Percentiles rank a stretch among this genome's conserved stretches.
These are phyloP conservation scores for Cyprinella venusta DNA, from an alignment of 2,797 vertebrate species.

Conservation along the genomic window DNA sequence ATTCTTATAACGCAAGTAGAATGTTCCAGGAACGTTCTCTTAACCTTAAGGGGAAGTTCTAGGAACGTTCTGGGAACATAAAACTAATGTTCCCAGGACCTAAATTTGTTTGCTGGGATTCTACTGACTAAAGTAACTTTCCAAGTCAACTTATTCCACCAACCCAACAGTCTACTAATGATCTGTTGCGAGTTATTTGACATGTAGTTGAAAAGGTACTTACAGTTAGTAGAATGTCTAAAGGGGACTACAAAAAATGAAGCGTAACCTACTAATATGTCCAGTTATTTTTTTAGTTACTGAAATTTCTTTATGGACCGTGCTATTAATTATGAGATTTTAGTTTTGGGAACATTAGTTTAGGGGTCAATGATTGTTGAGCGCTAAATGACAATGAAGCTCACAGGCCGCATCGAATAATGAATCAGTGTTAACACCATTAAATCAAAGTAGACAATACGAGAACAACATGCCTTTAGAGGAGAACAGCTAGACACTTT, in stretches of 20 bases:
- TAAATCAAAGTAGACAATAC: constrained; percentile 8
- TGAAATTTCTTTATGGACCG: not conserved
- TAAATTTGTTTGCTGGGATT: not conserved
- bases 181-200: not conserved
- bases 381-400: not conserved
- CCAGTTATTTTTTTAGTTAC: not conserved
- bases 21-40: no score
- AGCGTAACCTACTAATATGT: not conserved
- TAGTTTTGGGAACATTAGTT: not conserved
- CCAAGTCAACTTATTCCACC: not conserved
- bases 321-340: not conserved
- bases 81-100: no score
- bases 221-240: not conserved
- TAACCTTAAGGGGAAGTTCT: no score
- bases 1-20: no score
- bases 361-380: not conserved
- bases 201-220: not conserved
- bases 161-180: not conserved
- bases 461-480: not conserved
- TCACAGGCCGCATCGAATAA: not conserved
- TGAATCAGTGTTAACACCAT: not conserved
- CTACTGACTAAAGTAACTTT: not conserved
- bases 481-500: not conserved
- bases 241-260: not conserved
- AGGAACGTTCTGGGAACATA: no score